Evolutionary conservation across 2,113 vertebrate species (phyloP).

Genomic region (Sigmodon hispidus): DNA sequence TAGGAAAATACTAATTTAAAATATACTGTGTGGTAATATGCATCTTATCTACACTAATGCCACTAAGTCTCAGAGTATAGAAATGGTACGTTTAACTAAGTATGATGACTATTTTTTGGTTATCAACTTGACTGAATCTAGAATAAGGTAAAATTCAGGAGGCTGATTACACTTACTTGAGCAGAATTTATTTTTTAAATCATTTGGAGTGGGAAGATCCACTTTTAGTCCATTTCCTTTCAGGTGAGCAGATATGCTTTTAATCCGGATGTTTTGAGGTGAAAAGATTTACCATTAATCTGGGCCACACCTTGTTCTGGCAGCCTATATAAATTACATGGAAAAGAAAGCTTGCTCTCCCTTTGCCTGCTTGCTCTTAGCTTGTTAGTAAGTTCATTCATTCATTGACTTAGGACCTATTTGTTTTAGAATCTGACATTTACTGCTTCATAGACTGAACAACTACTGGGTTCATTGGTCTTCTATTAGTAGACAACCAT

Average conservation of each 20-base stretch:
- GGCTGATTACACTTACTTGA: background rate
- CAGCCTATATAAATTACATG: background rate
- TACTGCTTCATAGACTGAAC: background rate
- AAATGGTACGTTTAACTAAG: background rate
- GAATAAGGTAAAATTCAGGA: background rate
- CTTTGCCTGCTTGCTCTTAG: background rate
- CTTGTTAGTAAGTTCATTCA: background rate
- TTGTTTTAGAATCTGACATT: background rate
- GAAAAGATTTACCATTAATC: background rate
- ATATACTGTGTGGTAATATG: background rate
- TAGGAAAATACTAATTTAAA: constrained; percentile 37
- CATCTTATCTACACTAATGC: background rate
- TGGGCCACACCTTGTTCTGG: background rate
- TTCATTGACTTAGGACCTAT: background rate
- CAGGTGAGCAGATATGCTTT: background rate
- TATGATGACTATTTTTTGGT: background rate
- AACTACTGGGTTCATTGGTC: background rate
- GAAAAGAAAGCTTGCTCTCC: background rate
- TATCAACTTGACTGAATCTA: background rate
- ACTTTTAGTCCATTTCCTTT: background rate
- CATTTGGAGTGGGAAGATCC: background rate
- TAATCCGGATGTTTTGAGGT: background rate
- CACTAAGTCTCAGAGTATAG: background rate
- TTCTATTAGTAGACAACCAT: background rate
- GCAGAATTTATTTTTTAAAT: background rate